Conservation (phyloP, 1,140 invertebrate species). For the Drosophila leontia region DNA sequence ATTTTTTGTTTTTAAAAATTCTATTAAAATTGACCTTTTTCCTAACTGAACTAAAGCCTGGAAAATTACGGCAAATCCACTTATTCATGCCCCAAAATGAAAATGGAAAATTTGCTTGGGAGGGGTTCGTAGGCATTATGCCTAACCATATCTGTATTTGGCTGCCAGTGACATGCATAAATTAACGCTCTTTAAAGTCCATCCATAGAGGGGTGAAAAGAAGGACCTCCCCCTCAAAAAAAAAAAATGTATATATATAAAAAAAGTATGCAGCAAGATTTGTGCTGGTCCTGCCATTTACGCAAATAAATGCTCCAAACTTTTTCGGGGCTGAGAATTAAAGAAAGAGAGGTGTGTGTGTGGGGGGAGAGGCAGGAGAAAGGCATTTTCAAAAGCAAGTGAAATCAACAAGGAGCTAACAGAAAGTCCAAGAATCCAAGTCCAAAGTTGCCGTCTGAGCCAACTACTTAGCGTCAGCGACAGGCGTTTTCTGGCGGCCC, state of each 20-base stretch:
- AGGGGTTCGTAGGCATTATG: slow-evolving; percentile 16
- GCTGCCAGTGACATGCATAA: slow-evolving; percentile 52
- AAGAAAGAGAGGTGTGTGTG: neutral
- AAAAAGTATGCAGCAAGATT: slow-evolving; percentile 57
- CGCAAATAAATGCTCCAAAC: slow-evolving; percentile 52
- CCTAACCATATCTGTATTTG: slow-evolving; percentile 29
- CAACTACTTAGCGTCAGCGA: slow-evolving; percentile 77
- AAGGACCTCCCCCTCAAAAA: neutral
- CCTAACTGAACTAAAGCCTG: slow-evolving; percentile 1
- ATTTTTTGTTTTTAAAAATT: neutral
- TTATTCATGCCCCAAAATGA: slow-evolving; percentile 27
- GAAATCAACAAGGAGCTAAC: slow-evolving; percentile 53
- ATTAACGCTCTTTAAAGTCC: slow-evolving; percentile 46
- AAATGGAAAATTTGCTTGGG: slow-evolving; percentile 18
- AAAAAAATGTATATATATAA: too few species aligned
- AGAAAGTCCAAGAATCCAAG: slow-evolving; percentile 37
- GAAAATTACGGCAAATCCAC: slow-evolving; percentile 42
- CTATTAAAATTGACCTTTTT: slow-evolving; percentile 5
- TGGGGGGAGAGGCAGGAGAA: neutral
- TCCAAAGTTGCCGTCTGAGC: slow-evolving; percentile 61
- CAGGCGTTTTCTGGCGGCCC: slow-evolving; percentile 40
- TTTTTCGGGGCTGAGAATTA: slow-evolving; percentile 15
- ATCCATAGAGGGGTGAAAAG: too few species aligned
- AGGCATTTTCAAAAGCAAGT: slow-evolving; percentile 25
- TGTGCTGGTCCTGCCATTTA: slow-evolving; percentile 54